These are phyloP conservation scores for Halichoeres trimaculatus DNA, from an alignment of 2,113 vertebrate genomes.

Conservation along the genomic window DNA sequence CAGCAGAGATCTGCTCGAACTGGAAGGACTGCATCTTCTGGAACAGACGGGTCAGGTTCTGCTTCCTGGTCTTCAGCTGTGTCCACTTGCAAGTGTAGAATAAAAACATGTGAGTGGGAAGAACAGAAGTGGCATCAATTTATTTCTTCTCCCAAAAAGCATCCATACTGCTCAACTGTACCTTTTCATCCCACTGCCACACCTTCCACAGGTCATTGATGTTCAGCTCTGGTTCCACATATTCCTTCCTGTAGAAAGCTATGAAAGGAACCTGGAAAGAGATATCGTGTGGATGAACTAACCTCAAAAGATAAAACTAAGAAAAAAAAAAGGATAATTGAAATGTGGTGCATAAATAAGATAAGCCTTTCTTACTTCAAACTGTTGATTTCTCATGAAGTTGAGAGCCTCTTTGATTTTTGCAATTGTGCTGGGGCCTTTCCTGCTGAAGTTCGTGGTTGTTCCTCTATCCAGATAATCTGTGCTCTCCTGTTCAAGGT, in stretches of 20 bases:
- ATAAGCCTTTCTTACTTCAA: conserved; percentile 88
- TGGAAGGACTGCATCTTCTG: conserved; percentile 99
- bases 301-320: background rate
- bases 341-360: background rate
- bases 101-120: conserved; percentile 1
- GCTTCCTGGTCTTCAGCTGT: conserved; percentile 95
- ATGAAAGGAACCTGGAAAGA: conserved; percentile 93
- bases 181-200: conserved; percentile 99
- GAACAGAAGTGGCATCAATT: background rate
- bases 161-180: conserved; percentile 48
- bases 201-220: conserved; percentile 98
- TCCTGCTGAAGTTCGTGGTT: conserved; percentile 93
- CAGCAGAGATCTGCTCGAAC: conserved; percentile 97
- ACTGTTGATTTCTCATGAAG: conserved; percentile 99
- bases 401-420: conserved; percentile 98
- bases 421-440: conserved; percentile 96
- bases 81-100: conserved; percentile 88
- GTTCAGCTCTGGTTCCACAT: conserved; percentile 96
- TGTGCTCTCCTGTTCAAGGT: conserved; percentile 87
- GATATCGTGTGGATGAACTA: background rate
- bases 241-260: conserved; percentile 98
- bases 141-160: background rate
- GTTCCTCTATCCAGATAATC: conserved; percentile 95
- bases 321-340: background rate
- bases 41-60: conserved; percentile 96